Evolutionary conservation across 2,888 invertebrate species (phyloP).

Genomic region (Troides aeacus): DNA sequence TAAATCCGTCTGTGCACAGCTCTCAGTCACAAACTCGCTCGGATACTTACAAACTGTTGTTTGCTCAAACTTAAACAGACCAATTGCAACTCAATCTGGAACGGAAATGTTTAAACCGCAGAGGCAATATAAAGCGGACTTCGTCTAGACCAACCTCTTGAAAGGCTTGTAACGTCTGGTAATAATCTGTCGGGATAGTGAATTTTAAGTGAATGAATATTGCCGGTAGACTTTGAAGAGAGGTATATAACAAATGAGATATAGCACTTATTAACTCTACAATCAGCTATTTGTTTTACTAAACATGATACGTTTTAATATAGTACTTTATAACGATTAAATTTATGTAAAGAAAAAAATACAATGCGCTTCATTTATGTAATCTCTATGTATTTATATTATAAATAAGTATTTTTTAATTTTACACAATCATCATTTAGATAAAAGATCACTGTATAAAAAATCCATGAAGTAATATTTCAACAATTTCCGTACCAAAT

Average conservation of each 20-base stretch:
- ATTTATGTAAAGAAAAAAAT: too few relatives aligned
- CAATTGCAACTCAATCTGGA: slow-evolving; percentile 39
- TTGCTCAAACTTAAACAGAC: slow-evolving; percentile 28
- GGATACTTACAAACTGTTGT: slow-evolving; percentile 15
- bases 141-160: slow-evolving; percentile 39
- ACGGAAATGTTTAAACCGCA: slow-evolving; percentile 31
- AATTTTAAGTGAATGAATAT: not conserved
- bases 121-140: slow-evolving; percentile 46
- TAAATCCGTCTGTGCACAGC: not conserved
- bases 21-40: slow-evolving; percentile 6
- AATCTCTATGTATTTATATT: too few relatives aligned
- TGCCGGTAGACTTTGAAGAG: not conserved
- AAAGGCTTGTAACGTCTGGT: slow-evolving; percentile 46
- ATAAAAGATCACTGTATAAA: too few relatives aligned
- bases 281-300: not conserved
- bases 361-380: too few relatives aligned
- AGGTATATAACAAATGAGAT: not conserved
- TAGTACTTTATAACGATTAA: too few relatives aligned
- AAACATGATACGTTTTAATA: too few relatives aligned
- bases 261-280: not conserved
- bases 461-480: too few relatives aligned
- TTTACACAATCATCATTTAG: too few relatives aligned
- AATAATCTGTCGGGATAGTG: slow-evolving; percentile 49
- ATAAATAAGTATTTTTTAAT: too few relatives aligned
- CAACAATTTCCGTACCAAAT: too few relatives aligned